Evolutionary conservation across 2,113 vertebrate species (phyloP).

Genomic region (Setophaga coronata): DNA sequence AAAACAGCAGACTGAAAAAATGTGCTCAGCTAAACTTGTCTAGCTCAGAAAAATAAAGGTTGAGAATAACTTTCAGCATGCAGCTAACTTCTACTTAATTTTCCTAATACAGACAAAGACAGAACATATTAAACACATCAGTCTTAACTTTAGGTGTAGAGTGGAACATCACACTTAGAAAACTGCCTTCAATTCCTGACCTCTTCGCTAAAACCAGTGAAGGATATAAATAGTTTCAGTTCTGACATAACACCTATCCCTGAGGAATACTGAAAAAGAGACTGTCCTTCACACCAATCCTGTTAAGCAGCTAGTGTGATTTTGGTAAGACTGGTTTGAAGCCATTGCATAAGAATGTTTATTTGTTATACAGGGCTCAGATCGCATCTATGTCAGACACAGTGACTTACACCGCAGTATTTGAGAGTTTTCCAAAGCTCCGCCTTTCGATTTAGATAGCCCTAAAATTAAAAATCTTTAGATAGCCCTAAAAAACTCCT

Average conservation of each 20-base stretch:
- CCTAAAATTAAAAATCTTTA: neutral
- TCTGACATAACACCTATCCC: neutral
- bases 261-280: neutral
- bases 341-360: neutral
- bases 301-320: neutral
- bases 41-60: neutral
- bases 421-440: neutral
- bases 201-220: slow-evolving; percentile 17
- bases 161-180: neutral
- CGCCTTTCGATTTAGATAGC: neutral
- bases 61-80: neutral
- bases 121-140: neutral
- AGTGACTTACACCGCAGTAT: neutral
- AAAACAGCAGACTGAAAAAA: slow-evolving; percentile 26
- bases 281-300: slow-evolving; percentile 1
- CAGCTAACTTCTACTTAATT: neutral
- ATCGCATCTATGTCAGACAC: neutral
- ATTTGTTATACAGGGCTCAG: neutral
- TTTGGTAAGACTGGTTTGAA: neutral
- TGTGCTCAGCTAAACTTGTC: neutral
- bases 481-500: neutral
- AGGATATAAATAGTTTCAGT: neutral
- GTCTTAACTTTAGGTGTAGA: neutral
- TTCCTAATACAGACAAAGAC: neutral
- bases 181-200: neutral